Evolutionary conservation across 1,140 invertebrate genomes (phyloP).

Genomic region (Akabosia matsudoensis): DNA sequence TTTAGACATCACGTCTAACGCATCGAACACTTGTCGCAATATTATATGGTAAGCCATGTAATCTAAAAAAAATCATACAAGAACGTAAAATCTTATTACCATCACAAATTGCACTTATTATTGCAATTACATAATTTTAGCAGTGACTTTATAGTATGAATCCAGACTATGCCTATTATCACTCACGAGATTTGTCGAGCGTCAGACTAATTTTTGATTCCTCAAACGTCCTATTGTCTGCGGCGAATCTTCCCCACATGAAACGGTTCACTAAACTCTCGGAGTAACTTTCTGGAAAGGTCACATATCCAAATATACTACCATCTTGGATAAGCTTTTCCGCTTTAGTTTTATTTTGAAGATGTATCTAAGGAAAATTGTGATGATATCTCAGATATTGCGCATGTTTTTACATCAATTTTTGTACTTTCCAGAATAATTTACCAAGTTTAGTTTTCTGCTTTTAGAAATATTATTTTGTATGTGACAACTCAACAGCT

Average conservation of each 20-base stretch:
- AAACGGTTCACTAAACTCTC: not conserved
- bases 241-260: not conserved
- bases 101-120: no score
- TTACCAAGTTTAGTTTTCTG: not conserved
- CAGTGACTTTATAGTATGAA: not conserved
- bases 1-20: not conserved
- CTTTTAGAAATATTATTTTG: not conserved
- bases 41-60: not conserved
- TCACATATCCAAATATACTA: not conserved
- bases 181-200: not conserved
- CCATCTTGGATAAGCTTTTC: not conserved
- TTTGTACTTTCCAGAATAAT: no score
- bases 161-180: no score
- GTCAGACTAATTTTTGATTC: not conserved
- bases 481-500: not conserved
- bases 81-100: no score
- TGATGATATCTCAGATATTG: no score
- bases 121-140: not conserved
- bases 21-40: not conserved
- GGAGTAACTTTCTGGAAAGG: not conserved
- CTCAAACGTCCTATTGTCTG: not conserved
- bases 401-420: no score
- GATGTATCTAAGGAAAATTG: no score
- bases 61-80: not conserved
- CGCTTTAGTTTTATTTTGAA: not conserved